Conservation (phyloP, 1,140 invertebrate genomes). For the Hirudo medicinalis region DNA sequence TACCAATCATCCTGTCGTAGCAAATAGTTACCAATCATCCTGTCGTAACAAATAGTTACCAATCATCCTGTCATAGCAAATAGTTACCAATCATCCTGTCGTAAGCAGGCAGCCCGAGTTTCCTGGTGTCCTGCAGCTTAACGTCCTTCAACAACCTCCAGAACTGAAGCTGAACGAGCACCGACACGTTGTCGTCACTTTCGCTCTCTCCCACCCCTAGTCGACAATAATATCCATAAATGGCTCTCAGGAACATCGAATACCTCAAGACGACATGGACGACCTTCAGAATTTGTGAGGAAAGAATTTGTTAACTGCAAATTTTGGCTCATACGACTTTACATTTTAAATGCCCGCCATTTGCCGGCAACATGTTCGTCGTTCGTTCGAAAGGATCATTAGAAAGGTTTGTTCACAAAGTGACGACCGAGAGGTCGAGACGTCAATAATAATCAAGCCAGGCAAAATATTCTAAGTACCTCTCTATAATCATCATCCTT, state of each 20-base stretch:
- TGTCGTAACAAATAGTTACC: neutral
- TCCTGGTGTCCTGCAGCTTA: neutral
- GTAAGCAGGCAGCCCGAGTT: neutral
- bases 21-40: too few relatives aligned
- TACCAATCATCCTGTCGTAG: too few relatives aligned
- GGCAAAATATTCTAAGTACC: neutral
- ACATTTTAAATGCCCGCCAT: too few relatives aligned
- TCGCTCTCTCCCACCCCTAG: conserved; percentile 31
- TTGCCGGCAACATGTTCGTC: too few relatives aligned
- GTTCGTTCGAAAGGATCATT: too few relatives aligned
- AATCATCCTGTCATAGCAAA: neutral
- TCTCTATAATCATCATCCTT: neutral
- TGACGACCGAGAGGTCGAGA: too few relatives aligned
- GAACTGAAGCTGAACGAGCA: conserved; percentile 41
- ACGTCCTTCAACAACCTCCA: conserved; percentile 37
- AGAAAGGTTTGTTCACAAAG: too few relatives aligned
- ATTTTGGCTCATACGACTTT: neutral
- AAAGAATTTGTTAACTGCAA: neutral
- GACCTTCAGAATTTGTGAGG: conserved; percentile 27
- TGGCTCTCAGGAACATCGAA: conserved; percentile 34
- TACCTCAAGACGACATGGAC: conserved; percentile 35
- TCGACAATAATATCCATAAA: conserved; percentile 38
- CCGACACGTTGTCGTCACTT: conserved; percentile 39
- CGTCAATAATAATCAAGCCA: neutral
- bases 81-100: conserved; percentile 9